These are phyloP conservation scores for Phoenicopterus ruber DNA, from an alignment of 2,113 vertebrate species.

Conservation along the genomic window DNA sequence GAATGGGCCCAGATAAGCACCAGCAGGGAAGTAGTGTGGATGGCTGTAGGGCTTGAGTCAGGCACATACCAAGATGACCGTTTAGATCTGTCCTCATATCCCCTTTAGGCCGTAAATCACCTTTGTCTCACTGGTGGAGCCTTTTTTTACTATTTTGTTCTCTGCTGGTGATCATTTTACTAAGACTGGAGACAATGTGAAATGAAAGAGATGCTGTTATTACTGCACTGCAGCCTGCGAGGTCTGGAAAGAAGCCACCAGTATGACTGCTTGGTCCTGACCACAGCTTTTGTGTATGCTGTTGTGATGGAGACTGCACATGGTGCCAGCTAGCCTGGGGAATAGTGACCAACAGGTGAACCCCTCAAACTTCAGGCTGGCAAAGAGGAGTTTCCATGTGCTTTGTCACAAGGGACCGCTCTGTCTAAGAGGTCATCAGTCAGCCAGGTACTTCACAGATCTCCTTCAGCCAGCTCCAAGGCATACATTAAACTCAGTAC, in stretches of 20 bases:
- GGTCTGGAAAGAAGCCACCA: not conserved
- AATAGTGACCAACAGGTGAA: accelerated
- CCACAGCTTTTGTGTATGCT: not conserved
- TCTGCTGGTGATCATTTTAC: not conserved
- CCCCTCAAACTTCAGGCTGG: not conserved
- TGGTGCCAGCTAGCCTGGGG: not conserved
- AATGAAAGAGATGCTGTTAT: not conserved
- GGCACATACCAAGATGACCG: not conserved
- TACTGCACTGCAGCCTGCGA: not conserved
- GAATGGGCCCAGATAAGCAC: not conserved
- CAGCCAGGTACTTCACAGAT: not conserved
- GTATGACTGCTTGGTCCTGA: not conserved
- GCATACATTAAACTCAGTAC: not conserved
- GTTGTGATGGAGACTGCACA: not conserved
- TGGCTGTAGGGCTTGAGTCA: not conserved
- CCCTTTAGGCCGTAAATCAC: not conserved
- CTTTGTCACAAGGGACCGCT: not conserved
- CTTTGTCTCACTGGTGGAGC: not conserved
- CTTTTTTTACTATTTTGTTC: not conserved
- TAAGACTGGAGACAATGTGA: not conserved
- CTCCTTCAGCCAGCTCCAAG: not conserved
- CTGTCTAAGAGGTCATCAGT: not conserved
- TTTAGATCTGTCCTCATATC: not conserved
- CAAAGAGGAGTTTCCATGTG: not conserved
- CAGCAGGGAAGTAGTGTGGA: not conserved